phyloP scores from a whole-genome alignment of 2,113 vertebrate species.

The Cacatua alba region DNA sequence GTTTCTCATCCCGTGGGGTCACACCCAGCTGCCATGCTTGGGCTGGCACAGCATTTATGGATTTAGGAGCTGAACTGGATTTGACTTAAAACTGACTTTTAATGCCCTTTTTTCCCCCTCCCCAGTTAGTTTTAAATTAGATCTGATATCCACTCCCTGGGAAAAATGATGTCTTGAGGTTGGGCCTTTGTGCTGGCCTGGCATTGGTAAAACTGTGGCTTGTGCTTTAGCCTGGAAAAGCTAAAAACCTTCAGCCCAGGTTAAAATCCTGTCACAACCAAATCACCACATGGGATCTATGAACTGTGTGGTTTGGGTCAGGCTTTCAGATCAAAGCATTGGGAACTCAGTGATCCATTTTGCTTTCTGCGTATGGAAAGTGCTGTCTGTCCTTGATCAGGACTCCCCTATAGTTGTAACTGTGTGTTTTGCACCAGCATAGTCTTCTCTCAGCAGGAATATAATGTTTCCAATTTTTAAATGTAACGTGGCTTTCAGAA shows the following conservation, averaged over 20 bases:
- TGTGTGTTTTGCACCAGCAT: background rate
- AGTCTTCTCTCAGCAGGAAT: background rate
- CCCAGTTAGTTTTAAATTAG: background rate
- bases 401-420: background rate
- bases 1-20: background rate
- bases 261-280: background rate
- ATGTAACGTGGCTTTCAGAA: background rate
- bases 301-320: background rate
- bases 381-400: background rate
- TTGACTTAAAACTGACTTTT: background rate
- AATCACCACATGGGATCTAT: background rate
- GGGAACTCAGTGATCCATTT: background rate
- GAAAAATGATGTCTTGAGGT: background rate
- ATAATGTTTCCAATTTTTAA: background rate
- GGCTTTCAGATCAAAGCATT: background rate
- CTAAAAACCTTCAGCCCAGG: background rate
- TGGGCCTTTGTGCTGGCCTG: background rate
- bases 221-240: background rate
- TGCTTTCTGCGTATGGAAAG: background rate
- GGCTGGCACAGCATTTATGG: background rate
- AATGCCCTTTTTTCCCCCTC: too few species aligned
- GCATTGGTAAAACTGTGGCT: background rate
- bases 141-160: background rate
- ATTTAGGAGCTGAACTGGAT: background rate
- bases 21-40: accelerated